Base-by-base conservation (phyloP, 92 coral and sea anemone species). In the Phenganax subtilis region DNA sequence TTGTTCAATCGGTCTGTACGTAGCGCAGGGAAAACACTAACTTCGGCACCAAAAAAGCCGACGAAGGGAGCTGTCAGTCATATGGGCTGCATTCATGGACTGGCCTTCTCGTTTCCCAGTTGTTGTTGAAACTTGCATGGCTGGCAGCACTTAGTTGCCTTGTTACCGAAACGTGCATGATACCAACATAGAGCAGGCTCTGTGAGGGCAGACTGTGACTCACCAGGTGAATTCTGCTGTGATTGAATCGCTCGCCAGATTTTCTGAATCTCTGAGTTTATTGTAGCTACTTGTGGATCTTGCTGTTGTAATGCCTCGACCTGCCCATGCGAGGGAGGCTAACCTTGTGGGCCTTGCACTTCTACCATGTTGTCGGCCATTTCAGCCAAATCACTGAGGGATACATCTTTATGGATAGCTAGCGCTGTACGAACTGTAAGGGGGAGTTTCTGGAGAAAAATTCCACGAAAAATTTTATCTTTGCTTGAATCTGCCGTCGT, bases 351-450 rank as follows among this genome's bases (percentile, higher is more conserved):
- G 82, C 85, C 87, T 62, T 87, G 90, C 15, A 84, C 78, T 55
- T 87, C 85, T 16, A 84, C 85, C 85, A 87, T 87, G 85, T 62
- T 77, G 84, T 87, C 85, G 72, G 87, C 87, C 80, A 84, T 84
- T 60, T 84, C 85, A 28, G 87, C 85, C 10, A 79, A 70, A 15
- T 56, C 20, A 59, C 82, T 44, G 54, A 87, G 82, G 52, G 84
- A 70, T 28, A 75, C 54, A 44, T 73, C 56, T 12, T 80, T 75
- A 47, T 84, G 85, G 25, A 84, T 65, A 2, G 82, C 90, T 15
- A 87, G n/a, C 0, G 87, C 80, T 51, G 56, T 84, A 85, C 80
- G 85, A 68, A 80, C 72, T 57, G 87, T 55, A 64, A 81, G 54
- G n/a, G 87, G 85, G 27, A 80, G 73, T 9, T 87, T 87, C 31